A percentile compares a stretch with the other conserved stretches of the same genome.
Evolutionary conservation across 2,888 invertebrate species (phyloP).

Genomic region (Hipparchia sbordonii): DNA sequence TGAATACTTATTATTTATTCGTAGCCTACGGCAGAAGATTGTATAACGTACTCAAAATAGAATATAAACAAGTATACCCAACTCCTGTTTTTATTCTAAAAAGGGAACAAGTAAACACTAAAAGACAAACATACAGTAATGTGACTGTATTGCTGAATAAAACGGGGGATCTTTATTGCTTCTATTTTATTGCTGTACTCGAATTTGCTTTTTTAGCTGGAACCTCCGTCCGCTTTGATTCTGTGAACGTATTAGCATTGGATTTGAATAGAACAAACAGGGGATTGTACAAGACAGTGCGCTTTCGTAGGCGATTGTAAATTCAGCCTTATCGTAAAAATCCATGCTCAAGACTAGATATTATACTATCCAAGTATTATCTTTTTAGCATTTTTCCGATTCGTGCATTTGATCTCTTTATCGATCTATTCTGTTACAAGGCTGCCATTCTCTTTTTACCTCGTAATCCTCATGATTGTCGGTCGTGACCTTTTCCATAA

Average conservation of each 20-base stretch:
- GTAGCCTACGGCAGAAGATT: not conserved
- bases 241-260: conserved; percentile 80
- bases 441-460: not conserved
- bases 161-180: conserved; percentile 41
- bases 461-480: too few species aligned
- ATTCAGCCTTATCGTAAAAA: conserved; percentile 79
- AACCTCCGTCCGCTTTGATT: conserved; percentile 78
- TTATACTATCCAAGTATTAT: conserved; percentile 32
- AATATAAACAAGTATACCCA: not conserved
- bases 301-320: conserved; percentile 81
- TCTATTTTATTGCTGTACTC: conserved; percentile 56
- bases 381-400: conserved; percentile 42
- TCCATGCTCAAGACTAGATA: conserved; percentile 43
- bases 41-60: not conserved
- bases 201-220: conserved; percentile 70
- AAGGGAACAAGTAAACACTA: not conserved
- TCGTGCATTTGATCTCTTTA: conserved; percentile 38
- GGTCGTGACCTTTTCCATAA: too few species aligned
- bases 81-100: not conserved
- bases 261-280: conserved; percentile 83
- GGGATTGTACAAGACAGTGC: conserved; percentile 79
- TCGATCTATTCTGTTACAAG: too few species aligned
- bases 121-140: conserved; percentile 7
- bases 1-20: too few species aligned
- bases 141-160: conserved; percentile 23